Evolutionary conservation across 2,888 invertebrate genomes (phyloP).

Genomic region (Eurytoma adleriae): DNA sequence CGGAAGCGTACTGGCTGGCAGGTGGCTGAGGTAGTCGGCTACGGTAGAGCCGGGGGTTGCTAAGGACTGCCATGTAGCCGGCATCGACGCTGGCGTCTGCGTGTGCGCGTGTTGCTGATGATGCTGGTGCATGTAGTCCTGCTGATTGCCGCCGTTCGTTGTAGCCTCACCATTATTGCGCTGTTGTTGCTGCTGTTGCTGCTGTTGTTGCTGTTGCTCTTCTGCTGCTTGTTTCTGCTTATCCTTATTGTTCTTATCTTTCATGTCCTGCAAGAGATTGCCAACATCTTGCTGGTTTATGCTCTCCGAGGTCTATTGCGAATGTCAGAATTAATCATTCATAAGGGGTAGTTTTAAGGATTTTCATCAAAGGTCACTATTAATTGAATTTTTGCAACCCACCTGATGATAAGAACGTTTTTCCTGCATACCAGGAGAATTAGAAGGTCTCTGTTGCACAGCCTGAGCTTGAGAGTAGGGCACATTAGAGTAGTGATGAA

Average conservation of each 20-base stretch:
- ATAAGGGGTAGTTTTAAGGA: too few species aligned
- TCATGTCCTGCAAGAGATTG: constrained; percentile 72
- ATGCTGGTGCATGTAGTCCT: constrained; percentile 54
- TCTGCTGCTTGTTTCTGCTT: constrained; percentile 76
- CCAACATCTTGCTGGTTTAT: constrained; percentile 73
- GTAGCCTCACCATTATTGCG: constrained; percentile 47
- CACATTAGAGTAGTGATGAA: constrained; percentile 74
- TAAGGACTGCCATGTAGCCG: constrained; percentile 84
- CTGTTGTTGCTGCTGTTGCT: constrained; percentile 73
- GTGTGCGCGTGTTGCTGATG: constrained; percentile 70
- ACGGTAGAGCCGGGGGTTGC: constrained; percentile 87
- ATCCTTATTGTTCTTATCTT: constrained; percentile 75
- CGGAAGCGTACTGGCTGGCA: constrained; percentile 85
- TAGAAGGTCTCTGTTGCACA: constrained; percentile 73
- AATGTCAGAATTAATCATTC: too few species aligned
- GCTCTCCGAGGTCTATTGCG: constrained; percentile 66
- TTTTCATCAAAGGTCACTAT: too few species aligned
- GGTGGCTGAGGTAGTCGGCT: constrained; percentile 89
- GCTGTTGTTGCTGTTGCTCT: constrained; percentile 67
- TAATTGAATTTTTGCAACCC: too few species aligned
- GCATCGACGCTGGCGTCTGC: constrained; percentile 76
- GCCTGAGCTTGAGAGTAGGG: constrained; percentile 74
- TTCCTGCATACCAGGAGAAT: constrained; percentile 73
- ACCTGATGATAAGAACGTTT: constrained; percentile 75
- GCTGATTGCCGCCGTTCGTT: constrained; percentile 46